Percentiles rank a stretch among this genome's conserved stretches.
phyloP scores from a whole-genome alignment of 2,113 vertebrate species.

The Gymnarchus niloticus region DNA sequence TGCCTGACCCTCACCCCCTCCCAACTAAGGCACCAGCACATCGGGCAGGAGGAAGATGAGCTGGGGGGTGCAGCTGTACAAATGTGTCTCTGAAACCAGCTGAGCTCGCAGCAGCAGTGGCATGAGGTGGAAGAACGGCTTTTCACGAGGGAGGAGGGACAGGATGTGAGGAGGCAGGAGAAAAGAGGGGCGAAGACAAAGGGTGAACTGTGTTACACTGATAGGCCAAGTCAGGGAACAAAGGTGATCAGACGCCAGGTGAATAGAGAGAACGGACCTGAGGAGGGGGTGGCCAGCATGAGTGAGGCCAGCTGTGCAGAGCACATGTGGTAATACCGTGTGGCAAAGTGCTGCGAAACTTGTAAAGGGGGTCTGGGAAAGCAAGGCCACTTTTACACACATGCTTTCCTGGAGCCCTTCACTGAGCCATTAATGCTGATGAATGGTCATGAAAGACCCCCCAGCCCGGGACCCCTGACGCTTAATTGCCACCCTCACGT shows the following conservation, averaged over 20 bases:
- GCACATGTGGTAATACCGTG: not conserved
- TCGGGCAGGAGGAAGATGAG: not conserved
- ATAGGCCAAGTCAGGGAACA: not conserved
- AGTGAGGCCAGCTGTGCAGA: not conserved
- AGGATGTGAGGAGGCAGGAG: not conserved
- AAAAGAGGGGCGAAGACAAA: not conserved
- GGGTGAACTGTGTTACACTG: not conserved
- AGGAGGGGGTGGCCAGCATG: not conserved
- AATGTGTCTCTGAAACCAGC: not conserved
- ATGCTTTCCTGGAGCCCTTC: not conserved
- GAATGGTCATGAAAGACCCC: not conserved
- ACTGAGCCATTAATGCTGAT: constrained; percentile 1
- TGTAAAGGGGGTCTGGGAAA: constrained; percentile 10
- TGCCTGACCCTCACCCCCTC: constrained; percentile 17
- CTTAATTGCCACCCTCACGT: not conserved
- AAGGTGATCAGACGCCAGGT: not conserved
- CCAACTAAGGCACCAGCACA: not conserved
- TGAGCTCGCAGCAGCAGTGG: not conserved
- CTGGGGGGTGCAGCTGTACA: not conserved
- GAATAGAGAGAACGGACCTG: not conserved
- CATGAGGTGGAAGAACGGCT: not conserved
- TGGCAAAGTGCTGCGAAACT: not conserved
- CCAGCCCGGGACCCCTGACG: not conserved
- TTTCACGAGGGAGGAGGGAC: not conserved
- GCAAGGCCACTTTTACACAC: constrained; percentile 10